A percentile compares a stretch with the other conserved stretches of the same genome.
Conservation (phyloP, 2,888 invertebrate genomes). For the Ectemnius continuus region DNA sequence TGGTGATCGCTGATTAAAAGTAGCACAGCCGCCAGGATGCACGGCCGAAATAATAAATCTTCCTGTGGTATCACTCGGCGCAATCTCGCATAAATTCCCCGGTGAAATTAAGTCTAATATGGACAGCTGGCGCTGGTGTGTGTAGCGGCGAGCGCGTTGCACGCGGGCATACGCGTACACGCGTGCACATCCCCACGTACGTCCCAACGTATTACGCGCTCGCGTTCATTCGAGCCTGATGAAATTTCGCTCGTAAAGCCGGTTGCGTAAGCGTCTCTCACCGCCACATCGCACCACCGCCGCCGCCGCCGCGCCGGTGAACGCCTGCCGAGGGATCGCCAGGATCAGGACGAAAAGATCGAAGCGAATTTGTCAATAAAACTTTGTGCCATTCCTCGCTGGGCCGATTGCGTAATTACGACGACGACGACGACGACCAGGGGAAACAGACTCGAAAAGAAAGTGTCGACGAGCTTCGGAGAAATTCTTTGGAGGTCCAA, state of each 20-base stretch:
- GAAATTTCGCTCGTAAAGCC: slow-evolving; percentile 30
- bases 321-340: not conserved
- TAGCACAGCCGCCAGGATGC: slow-evolving; percentile 13
- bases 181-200: not conserved
- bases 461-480: not conserved
- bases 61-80: slow-evolving; percentile 21
- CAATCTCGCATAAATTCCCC: slow-evolving; percentile 26
- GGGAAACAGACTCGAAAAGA: not conserved
- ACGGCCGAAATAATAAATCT: slow-evolving; percentile 30
- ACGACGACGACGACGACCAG: not conserved
- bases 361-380: slow-evolving; percentile 5
- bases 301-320: no score
- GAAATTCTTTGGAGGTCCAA: not conserved
- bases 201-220: not conserved
- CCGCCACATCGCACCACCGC: no score
- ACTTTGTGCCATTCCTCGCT: not conserved
- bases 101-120: slow-evolving; percentile 20
- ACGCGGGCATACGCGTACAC: not conserved
- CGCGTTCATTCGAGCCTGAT: slow-evolving; percentile 19
- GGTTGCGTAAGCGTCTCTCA: slow-evolving; percentile 13
- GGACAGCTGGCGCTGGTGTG: not conserved
- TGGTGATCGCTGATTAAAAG: slow-evolving; percentile 23
- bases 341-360: not conserved
- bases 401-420: not conserved
- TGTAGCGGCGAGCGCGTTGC: no score